phyloP scores from a whole-genome alignment of 2,113 vertebrate genomes.

The Ornithorhynchus anatinus region DNA sequence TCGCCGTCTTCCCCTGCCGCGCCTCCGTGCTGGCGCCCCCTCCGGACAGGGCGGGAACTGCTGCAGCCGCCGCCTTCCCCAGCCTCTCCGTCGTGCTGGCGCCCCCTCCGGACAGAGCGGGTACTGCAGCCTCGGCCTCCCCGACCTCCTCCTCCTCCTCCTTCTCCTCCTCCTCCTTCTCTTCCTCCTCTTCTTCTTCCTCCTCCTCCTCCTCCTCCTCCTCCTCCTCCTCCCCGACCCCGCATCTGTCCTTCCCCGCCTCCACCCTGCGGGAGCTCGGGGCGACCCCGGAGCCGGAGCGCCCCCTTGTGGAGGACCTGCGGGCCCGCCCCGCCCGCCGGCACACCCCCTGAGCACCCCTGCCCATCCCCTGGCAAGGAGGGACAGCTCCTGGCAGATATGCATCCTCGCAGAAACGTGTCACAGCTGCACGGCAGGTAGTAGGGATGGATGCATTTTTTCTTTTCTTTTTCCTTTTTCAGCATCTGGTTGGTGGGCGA shows the following conservation, averaged over 20 bases:
- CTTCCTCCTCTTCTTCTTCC: no score
- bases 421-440: slow-evolving; percentile 27
- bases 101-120: slow-evolving; percentile 67
- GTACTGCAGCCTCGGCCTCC: slow-evolving; percentile 65
- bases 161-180: slow-evolving; percentile 28
- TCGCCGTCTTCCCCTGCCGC: slow-evolving; percentile 79
- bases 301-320: slow-evolving; percentile 30
- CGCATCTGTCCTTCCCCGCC: slow-evolving; percentile 35
- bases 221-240: slow-evolving; percentile 16
- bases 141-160: slow-evolving; percentile 23
- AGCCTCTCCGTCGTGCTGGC: slow-evolving; percentile 70
- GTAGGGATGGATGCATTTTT: slow-evolving; percentile 33
- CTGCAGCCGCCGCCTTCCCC: slow-evolving; percentile 67
- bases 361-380: background rate
- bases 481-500: background rate
- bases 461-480: slow-evolving; percentile 3
- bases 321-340: slow-evolving; percentile 13
- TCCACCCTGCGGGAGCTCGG: slow-evolving; percentile 14
- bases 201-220: slow-evolving; percentile 11
- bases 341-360: no score
- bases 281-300: slow-evolving; percentile 1
- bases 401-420: slow-evolving; percentile 11
- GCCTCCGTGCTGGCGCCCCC: slow-evolving; percentile 67
- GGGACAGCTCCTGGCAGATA: background rate
- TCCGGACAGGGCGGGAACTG: slow-evolving; percentile 68